These are phyloP conservation scores for Hirudinaria manillensis DNA, from an alignment of 2,888 invertebrate species.

Conservation along the genomic window DNA sequence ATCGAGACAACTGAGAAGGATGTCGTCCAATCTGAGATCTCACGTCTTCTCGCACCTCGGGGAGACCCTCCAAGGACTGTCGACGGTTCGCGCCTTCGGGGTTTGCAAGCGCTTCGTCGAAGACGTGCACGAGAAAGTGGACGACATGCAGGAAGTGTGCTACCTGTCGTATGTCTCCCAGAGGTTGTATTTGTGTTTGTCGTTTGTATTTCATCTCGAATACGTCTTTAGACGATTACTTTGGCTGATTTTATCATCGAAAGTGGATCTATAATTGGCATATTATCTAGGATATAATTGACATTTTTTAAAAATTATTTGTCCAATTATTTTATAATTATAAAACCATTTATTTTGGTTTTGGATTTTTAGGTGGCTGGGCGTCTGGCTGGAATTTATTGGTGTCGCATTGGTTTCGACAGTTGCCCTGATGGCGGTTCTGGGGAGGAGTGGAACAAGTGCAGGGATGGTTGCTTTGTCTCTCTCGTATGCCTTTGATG, in stretches of 20 bases:
- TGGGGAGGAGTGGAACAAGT: slow-evolving; percentile 2
- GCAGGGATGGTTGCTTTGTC: slow-evolving; percentile 17
- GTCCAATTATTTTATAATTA: neutral
- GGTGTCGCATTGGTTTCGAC: slow-evolving; percentile 11
- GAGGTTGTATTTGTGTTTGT: neutral
- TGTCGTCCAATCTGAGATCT: slow-evolving; percentile 18
- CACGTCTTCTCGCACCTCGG: slow-evolving; percentile 21
- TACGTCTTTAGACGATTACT: too few species aligned
- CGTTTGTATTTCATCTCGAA: neutral
- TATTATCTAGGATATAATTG: too few species aligned
- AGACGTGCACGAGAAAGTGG: slow-evolving; percentile 15
- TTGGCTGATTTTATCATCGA: too few species aligned
- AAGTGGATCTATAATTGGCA: too few species aligned
- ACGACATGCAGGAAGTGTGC: slow-evolving; percentile 14
- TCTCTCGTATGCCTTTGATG: slow-evolving; percentile 22
- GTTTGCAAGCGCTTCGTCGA: neutral
- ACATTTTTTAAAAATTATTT: neutral
- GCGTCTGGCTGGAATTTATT: slow-evolving; percentile 25
- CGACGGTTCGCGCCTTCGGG: slow-evolving; percentile 17
- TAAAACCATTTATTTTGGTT: neutral
- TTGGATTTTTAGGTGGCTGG: slow-evolving; percentile 17
- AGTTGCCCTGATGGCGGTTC: neutral
- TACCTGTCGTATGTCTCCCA: slow-evolving; percentile 9
- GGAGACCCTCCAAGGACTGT: slow-evolving; percentile 19
- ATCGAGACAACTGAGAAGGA: slow-evolving; percentile 16